Percentiles rank a stretch among this genome's conserved stretches.
Evolutionary conservation across 2,888 invertebrate genomes (phyloP).

Genomic region (Ellobium chinense): DNA sequence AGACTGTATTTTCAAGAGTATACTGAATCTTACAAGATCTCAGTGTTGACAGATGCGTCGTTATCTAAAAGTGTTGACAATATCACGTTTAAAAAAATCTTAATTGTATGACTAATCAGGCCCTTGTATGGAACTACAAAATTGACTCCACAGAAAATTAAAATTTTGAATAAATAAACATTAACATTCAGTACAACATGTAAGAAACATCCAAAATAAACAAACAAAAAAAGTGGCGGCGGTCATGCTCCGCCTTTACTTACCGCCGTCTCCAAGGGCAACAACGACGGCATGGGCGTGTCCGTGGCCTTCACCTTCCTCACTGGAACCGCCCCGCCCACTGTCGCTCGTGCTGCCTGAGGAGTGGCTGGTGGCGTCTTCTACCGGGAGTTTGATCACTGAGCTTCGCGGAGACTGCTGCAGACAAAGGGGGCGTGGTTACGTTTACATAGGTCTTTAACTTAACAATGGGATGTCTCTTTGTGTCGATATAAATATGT

Average conservation of each 20-base stretch:
- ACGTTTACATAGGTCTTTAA: too few species aligned
- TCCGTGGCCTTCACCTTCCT: slow-evolving; percentile 46
- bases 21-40: too few species aligned
- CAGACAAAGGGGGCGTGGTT: neutral
- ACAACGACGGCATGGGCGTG: slow-evolving; percentile 27
- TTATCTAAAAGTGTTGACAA: too few species aligned
- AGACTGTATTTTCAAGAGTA: too few species aligned
- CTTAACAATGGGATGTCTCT: too few species aligned
- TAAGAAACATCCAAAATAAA: neutral
- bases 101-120: too few species aligned
- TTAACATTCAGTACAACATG: neutral
- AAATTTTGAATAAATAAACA: neutral
- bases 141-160: neutral
- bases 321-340: slow-evolving; percentile 48
- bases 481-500: too few species aligned
- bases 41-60: too few species aligned
- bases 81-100: too few species aligned
- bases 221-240: neutral
- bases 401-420: slow-evolving; percentile 21
- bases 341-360: slow-evolving; percentile 51
- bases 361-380: slow-evolving; percentile 49
- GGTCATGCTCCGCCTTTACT: too few species aligned
- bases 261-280: slow-evolving; percentile 36
- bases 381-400: slow-evolving; percentile 34
- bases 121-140: too few species aligned